Evolutionary conservation across 2,888 invertebrate species (phyloP).

Genomic region (Diabrotica balteata): DNA sequence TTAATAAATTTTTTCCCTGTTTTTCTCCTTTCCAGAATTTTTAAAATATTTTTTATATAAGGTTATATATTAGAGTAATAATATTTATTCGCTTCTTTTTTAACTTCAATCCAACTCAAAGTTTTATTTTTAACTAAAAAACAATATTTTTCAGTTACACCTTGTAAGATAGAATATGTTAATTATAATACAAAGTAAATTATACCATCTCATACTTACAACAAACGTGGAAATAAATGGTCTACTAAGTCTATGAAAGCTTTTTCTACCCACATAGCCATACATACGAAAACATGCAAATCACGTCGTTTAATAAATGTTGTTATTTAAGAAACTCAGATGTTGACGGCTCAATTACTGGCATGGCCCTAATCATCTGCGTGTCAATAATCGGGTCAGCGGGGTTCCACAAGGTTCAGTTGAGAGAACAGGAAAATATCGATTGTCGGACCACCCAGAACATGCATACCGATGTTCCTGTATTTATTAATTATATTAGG

Average conservation of each 20-base stretch:
- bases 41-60: too few relatives aligned
- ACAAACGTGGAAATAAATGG: neutral
- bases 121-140: too few relatives aligned
- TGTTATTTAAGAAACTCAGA: slow-evolving; percentile 41
- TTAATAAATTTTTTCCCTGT: too few relatives aligned
- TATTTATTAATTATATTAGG: too few relatives aligned
- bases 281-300: slow-evolving; percentile 40
- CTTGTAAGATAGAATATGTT: too few relatives aligned
- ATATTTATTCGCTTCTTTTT: too few relatives aligned
- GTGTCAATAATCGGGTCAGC: slow-evolving; percentile 39
- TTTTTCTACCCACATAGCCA: slow-evolving; percentile 12
- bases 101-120: too few relatives aligned
- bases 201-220: neutral
- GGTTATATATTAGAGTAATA: too few relatives aligned
- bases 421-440: slow-evolving; percentile 32
- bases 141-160: too few relatives aligned
- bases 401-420: slow-evolving; percentile 30
- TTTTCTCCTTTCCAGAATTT: too few relatives aligned
- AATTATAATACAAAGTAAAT: neutral
- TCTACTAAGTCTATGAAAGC: neutral
- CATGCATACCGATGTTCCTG: neutral
- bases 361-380: slow-evolving; percentile 39
- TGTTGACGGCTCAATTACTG: slow-evolving; percentile 47
- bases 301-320: slow-evolving; percentile 45
- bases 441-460: slow-evolving; percentile 43